Evolutionary conservation across 2,888 invertebrate genomes (phyloP).

Genomic region (Penaeus monodon): DNA sequence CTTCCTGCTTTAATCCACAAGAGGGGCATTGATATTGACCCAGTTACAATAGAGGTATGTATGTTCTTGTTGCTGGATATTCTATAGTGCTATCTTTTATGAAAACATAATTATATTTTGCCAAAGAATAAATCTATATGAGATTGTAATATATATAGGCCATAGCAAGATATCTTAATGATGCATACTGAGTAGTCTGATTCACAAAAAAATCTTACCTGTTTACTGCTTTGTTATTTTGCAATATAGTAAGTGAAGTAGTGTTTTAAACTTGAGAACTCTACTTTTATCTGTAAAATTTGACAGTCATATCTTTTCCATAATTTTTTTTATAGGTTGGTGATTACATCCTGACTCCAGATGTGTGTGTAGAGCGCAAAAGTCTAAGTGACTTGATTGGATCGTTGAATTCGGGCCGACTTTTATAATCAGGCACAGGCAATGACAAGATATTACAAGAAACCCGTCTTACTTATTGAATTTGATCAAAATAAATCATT

Average conservation of each 20-base stretch:
- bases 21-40: constrained; percentile 91
- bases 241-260: too few species aligned
- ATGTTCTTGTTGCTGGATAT: neutral
- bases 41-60: constrained; percentile 82
- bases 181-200: too few species aligned
- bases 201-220: too few species aligned
- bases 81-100: too few species aligned
- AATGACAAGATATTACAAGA: constrained; percentile 89
- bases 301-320: neutral
- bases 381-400: constrained; percentile 72
- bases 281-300: too few species aligned
- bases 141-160: too few species aligned
- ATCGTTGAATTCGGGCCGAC: constrained; percentile 91
- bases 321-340: constrained; percentile 77
- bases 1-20: constrained; percentile 93
- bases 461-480: constrained; percentile 93
- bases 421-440: constrained; percentile 96
- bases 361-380: constrained; percentile 96
- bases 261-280: too few species aligned
- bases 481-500: constrained; percentile 95
- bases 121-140: too few species aligned
- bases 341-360: constrained; percentile 96
- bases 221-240: too few species aligned
- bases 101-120: too few species aligned
- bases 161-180: too few species aligned